Evolutionary conservation across 2,113 vertebrate genomes (phyloP).

Genomic region (Engraulis encrasicolus): DNA sequence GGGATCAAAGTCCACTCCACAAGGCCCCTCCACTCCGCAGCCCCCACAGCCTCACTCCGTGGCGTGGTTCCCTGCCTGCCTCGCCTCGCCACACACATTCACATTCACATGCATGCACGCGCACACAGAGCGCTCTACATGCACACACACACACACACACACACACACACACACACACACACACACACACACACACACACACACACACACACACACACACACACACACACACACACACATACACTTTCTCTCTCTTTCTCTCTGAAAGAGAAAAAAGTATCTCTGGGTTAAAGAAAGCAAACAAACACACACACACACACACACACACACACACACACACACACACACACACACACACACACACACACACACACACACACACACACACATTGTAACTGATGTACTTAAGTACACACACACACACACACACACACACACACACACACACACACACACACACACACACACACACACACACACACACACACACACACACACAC

Average conservation of each 20-base stretch:
- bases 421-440: not conserved
- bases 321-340: not conserved
- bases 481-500: too few relatives aligned
- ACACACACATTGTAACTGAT: too few relatives aligned
- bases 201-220: not conserved
- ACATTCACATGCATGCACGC: not conserved
- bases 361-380: too few relatives aligned
- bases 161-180: slow-evolving; percentile 26
- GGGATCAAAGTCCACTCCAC: slow-evolving; percentile 37
- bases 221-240: not conserved
- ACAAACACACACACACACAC: not conserved
- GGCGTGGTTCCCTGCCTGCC: not conserved
- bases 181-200: not conserved
- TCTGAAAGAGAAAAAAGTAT: too few relatives aligned
- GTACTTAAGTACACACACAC: too few relatives aligned
- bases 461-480: too few relatives aligned
- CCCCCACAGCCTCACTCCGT: too few relatives aligned
- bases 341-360: not conserved
- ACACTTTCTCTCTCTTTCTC: too few relatives aligned
- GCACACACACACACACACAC: slow-evolving; percentile 16
- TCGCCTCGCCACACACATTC: too few relatives aligned
- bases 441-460: not conserved
- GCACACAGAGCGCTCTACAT: too few relatives aligned
- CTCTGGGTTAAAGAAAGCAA: too few relatives aligned
- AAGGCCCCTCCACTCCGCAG: not conserved